Evolutionary conservation across 2,113 vertebrate species (phyloP).

Genomic region (Pachyramphus minor): DNA sequence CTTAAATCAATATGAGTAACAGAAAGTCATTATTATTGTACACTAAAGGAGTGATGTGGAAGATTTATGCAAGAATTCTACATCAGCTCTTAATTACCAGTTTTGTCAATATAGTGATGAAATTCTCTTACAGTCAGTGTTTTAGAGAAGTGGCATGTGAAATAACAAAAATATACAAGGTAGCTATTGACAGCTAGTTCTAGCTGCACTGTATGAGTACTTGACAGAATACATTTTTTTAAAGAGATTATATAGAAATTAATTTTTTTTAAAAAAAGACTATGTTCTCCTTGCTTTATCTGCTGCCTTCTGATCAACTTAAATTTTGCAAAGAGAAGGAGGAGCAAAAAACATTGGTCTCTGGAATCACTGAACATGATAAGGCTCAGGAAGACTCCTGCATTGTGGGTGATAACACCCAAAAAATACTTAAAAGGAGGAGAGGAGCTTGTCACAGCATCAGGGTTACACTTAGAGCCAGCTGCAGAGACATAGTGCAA

Average conservation of each 20-base stretch:
- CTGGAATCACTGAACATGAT: background rate
- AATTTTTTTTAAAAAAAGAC: background rate
- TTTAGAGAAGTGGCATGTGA: background rate
- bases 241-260: background rate
- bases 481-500: background rate
- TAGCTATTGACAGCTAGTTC: background rate
- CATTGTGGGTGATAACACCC: no score
- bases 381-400: background rate
- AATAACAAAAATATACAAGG: background rate
- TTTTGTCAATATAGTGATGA: background rate
- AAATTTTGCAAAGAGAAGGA: background rate
- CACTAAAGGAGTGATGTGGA: background rate
- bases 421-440: background rate
- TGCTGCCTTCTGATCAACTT: background rate
- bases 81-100: background rate
- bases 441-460: background rate
- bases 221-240: background rate
- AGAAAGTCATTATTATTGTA: background rate
- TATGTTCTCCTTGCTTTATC: background rate
- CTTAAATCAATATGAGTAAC: background rate
- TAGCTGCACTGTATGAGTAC: background rate
- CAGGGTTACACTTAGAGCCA: background rate
- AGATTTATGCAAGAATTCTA: background rate
- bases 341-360: background rate
- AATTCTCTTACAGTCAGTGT: background rate